Base-by-base conservation (phyloP, 2,888 invertebrate species). In the Hanleya hanleyi region DNA sequence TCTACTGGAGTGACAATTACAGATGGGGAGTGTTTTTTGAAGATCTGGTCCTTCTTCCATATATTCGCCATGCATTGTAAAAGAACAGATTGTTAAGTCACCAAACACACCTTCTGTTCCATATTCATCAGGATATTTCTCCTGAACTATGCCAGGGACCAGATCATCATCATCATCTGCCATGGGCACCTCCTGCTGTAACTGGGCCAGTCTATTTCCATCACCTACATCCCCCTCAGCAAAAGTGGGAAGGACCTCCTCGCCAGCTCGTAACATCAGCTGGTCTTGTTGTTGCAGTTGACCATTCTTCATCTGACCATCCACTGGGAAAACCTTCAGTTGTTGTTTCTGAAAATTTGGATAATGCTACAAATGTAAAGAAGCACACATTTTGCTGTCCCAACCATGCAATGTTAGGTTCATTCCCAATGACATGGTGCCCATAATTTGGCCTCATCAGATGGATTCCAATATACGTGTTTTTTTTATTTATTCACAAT, bases 101-200 rank as follows among this genome's bases (percentile, higher is more conserved):
- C 18, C 33, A 4, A 18, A 37, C 37, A 22, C 41, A 65, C 65
- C 67, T 33, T 41, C 15, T 32, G 50, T 5, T 26, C 5, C 3
- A 22, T 61, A 35, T 12, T 74, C 75, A 29, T 70, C 76, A 26
- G 75, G 67, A 35, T 71, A 64, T 3, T 65, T 72, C n/a, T 74
- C 74, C 61, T 74, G 75, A 1, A 79, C 70, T 18, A 47, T 47
- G 47, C 18, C 47, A 47, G 47, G 3, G 47, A 75, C 73, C 66
- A 79, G 71, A 32, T 74, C 76, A n/a, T 69, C 70, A 72, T 84
- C 84, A 66, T 84, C 83, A 37, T 83, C 83, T 38, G 74, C 74
- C 80, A 80, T 78, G 1, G 80, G 80, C 1, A 81, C 77, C 61
- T 76, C 80, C 1, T 61, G 47, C 26, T 5, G 2, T 2, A 29